Evolutionary conservation across 1,140 invertebrate genomes (phyloP), one percentile per base, ranked within the genome.

Genomic region (Monomorium pharaonis): DNA sequence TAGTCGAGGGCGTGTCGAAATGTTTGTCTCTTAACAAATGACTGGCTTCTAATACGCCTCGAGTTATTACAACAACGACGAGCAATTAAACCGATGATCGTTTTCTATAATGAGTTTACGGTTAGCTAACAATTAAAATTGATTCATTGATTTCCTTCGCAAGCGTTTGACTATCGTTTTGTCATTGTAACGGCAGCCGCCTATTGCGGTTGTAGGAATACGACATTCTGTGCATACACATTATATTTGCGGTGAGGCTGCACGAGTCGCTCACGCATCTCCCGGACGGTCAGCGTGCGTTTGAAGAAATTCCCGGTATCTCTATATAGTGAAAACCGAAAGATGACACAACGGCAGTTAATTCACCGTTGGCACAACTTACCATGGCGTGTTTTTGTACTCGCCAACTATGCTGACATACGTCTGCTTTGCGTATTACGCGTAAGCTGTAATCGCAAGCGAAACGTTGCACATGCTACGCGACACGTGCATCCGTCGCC

Each of bases 71-170:
- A 30, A 75, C 58, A 60, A 69, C 75, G 51, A 77, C 30, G 51
- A 33, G 21, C 42, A 30, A 76, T 84, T 86, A 80, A 89, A 54
- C 21, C n/a, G 27, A 80, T 72, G 63, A 88, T 69, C 21, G 24
- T 30, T 54, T 70, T 70, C 37, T 24, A 27, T 87, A 75, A 62
- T 47, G 63, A 89, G 60, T 56, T 88, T 65, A 75, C 51, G 54
- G 47, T 80, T 80, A 80, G 54, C 18, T 60, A 16, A 33, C 37
- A 80, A 85, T 89, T 89, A 75, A 83, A 85, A 60, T 49, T 77
- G 72, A 85, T 88, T 81, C 58, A 74, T 78, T 74, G 33, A 56
- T 58, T 54, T 88, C 1, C 14, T 12, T 44, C 37, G 49, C 76
- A 84, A 88, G 27, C 6, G n/a, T 3, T 5, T 14, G 12, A n/a